phyloP scores from a whole-genome alignment of 2,797 vertebrate species.

The Mormyrus hasselquistii region DNA sequence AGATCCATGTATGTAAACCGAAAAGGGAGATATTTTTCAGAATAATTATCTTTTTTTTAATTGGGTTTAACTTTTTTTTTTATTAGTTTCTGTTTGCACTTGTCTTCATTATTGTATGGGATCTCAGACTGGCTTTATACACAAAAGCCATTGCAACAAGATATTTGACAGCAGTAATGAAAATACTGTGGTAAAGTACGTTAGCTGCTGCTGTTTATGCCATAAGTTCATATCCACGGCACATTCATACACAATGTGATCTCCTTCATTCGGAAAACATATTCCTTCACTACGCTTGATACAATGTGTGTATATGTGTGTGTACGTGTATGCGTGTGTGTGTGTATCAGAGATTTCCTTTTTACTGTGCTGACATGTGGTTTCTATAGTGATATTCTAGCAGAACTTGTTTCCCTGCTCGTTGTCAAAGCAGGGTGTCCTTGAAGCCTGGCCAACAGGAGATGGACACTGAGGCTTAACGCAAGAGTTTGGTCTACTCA shows the following conservation, averaged over 20 bases:
- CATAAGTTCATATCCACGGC: background rate
- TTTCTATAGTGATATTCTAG: slow-evolving; percentile 46
- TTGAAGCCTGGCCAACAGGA: slow-evolving; percentile 1
- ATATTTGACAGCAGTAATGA: background rate
- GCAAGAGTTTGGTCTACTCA: background rate
- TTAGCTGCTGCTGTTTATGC: background rate
- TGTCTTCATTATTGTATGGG: background rate
- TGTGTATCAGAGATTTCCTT: slow-evolving; percentile 55
- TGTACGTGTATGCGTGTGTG: slow-evolving; percentile 6
- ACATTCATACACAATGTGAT: background rate
- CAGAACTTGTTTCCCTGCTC: slow-evolving; percentile 27
- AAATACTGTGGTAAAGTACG: background rate
- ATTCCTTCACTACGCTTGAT: slow-evolving; percentile 42
- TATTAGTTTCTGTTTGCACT: background rate
- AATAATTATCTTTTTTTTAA: background rate
- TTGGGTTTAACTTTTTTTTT: background rate
- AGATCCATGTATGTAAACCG: background rate
- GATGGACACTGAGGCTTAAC: background rate
- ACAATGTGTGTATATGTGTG: slow-evolving; percentile 38
- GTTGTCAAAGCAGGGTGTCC: slow-evolving; percentile 13
- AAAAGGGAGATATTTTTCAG: background rate
- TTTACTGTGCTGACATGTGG: slow-evolving; percentile 51
- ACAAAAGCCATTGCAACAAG: background rate
- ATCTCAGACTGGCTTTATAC: background rate
- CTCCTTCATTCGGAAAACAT: background rate